A percentile compares a stretch with the other conserved stretches of the same genome.
Evolutionary conservation across 2,888 invertebrate genomes (phyloP).

Genomic region (Sesia apiformis): DNA sequence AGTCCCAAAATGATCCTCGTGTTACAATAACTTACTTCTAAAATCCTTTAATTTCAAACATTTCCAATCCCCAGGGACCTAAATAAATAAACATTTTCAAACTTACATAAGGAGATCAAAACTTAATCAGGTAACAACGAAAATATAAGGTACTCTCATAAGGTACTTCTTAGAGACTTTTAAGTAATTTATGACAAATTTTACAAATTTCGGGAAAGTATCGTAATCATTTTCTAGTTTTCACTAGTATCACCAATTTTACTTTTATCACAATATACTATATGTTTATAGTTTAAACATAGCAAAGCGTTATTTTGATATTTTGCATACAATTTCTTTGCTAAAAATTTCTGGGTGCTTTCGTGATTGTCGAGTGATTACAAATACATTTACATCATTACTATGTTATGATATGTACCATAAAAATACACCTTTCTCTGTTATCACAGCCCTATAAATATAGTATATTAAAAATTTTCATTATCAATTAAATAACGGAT

Average conservation of each 20-base stretch:
- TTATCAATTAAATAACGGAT: constrained; percentile 51
- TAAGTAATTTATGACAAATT: too few species aligned
- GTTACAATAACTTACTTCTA: neutral
- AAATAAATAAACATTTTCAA: constrained; percentile 43
- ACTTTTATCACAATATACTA: neutral
- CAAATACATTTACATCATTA: neutral
- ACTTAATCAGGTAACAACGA: constrained; percentile 64
- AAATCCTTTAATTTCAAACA: neutral
- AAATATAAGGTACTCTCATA: constrained; percentile 2
- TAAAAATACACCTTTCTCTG: constrained; percentile 46
- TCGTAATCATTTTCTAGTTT: too few species aligned
- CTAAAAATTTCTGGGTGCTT: too few species aligned
- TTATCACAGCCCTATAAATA: constrained; percentile 62
- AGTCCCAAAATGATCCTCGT: constrained; percentile 10
- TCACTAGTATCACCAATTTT: neutral
- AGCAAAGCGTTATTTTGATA: too few species aligned
- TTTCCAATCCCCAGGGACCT: neutral
- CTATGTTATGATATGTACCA: constrained; percentile 40
- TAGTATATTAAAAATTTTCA: constrained; percentile 32
- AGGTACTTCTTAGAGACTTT: too few species aligned
- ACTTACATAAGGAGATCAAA: constrained; percentile 53
- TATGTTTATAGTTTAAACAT: neutral
- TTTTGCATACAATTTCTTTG: too few species aligned
- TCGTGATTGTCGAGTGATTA: too few species aligned
- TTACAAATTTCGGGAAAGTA: too few species aligned